Evolutionary conservation across 2,113 vertebrate genomes (phyloP).

Genomic region (Montifringilla adamsi): DNA sequence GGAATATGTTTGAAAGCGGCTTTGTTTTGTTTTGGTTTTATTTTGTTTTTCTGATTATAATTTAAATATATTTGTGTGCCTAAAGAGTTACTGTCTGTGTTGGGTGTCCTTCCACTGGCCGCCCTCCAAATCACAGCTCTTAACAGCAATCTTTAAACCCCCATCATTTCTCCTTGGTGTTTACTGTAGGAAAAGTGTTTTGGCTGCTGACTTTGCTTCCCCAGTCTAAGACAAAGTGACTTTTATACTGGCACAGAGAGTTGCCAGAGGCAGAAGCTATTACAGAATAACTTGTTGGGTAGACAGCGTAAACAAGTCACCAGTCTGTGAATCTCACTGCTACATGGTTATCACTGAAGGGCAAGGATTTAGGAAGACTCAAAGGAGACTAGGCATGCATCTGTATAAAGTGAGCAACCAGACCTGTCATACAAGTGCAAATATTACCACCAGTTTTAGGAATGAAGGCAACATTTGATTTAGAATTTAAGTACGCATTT

Average conservation of each 20-base stretch:
- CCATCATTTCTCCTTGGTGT: neutral
- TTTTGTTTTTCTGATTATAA: neutral
- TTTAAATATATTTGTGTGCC: neutral
- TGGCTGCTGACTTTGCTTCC: neutral
- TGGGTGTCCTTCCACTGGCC: neutral
- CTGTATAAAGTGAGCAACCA: neutral
- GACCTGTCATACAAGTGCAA: neutral
- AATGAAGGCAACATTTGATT: neutral
- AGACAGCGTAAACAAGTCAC: neutral
- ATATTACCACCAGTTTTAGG: neutral
- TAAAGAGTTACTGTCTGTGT: neutral
- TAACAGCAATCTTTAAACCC: neutral
- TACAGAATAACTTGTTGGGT: neutral
- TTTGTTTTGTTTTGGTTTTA: neutral
- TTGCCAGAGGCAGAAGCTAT: neutral
- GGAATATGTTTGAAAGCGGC: neutral
- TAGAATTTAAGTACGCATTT: neutral
- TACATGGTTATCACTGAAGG: neutral
- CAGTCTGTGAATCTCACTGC: neutral
- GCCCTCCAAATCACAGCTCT: neutral
- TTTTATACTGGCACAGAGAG: neutral
- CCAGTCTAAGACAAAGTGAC: neutral
- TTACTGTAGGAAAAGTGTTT: neutral
- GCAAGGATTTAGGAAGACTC: conserved; percentile 15
- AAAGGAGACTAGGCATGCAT: neutral